A percentile compares a stretch with the other conserved stretches of the same genome.
Conservation (phyloP, 2,113 vertebrate genomes). For the Myrmecobius fasciatus region DNA sequence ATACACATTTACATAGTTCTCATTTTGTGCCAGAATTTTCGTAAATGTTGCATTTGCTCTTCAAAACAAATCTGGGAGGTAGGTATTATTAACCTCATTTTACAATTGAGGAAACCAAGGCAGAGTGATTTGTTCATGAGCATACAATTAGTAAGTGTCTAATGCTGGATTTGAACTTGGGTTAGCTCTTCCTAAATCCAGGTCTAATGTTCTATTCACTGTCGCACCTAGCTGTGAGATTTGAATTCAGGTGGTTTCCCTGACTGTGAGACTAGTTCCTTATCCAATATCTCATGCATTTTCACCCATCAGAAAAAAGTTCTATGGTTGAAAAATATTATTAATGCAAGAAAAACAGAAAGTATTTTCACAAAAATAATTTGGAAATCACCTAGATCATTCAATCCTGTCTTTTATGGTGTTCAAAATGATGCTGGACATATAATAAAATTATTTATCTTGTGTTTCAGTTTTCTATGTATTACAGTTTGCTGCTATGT, state of each 20-base stretch:
- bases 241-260: neutral
- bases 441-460: neutral
- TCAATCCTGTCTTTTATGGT: neutral
- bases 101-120: neutral
- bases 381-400: neutral
- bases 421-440: neutral
- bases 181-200: neutral
- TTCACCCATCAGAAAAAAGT: neutral
- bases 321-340: neutral
- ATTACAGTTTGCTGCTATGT: neutral
- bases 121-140: neutral
- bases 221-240: neutral
- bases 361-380: neutral
- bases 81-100: neutral
- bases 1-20: neutral
- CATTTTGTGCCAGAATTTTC: neutral
- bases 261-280: neutral
- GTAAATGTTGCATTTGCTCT: neutral
- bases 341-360: neutral
- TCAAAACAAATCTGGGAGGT: neutral
- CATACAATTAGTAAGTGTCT: neutral
- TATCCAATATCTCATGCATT: neutral
- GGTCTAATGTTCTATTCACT: neutral
- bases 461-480: neutral
- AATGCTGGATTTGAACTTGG: neutral